Conservation (phyloP, 64 coral and sea anemone genomes). For the Orbicella faveolata region DNA sequence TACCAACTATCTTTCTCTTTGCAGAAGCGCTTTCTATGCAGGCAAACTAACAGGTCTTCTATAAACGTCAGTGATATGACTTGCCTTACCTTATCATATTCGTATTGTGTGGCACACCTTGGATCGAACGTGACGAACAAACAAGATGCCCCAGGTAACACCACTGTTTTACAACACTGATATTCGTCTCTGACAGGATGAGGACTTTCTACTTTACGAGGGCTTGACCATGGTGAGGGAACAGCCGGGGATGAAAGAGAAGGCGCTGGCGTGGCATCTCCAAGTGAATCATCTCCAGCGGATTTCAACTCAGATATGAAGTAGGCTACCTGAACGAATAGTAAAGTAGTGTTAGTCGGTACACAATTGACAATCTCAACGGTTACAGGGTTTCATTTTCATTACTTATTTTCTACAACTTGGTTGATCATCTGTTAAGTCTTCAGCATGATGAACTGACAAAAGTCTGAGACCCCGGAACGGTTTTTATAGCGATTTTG, state of each 20-base stretch:
- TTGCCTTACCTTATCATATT: slow-evolving; percentile 90
- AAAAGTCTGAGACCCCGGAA: no score
- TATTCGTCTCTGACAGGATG: slow-evolving; percentile 86
- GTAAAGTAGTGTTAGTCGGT: no score
- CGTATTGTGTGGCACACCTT: slow-evolving; percentile 92
- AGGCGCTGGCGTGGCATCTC: not conserved
- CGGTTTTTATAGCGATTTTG: no score
- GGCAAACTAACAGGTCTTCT: no score
- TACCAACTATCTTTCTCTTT: no score
- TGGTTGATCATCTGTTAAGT: no score
- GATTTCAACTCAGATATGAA: slow-evolving; percentile 32
- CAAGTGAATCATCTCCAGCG: not conserved
- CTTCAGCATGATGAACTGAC: no score
- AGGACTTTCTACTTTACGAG: slow-evolving; percentile 75
- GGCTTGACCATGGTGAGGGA: slow-evolving; percentile 70
- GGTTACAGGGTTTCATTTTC: no score
- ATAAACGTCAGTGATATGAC: not conserved
- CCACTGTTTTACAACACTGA: slow-evolving; percentile 65
- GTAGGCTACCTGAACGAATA: slow-evolving; percentile 31
- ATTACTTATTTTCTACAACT: no score
- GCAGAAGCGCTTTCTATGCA: no score
- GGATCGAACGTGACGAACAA: slow-evolving; percentile 86
- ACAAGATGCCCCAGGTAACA: slow-evolving; percentile 60
- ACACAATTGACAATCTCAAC: no score
- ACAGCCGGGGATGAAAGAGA: slow-evolving; percentile 19